Percentiles rank a stretch among this genome's conserved stretches.
Evolutionary conservation across 2,888 invertebrate species (phyloP).

Genomic region (Listrodromus nycthemerus): DNA sequence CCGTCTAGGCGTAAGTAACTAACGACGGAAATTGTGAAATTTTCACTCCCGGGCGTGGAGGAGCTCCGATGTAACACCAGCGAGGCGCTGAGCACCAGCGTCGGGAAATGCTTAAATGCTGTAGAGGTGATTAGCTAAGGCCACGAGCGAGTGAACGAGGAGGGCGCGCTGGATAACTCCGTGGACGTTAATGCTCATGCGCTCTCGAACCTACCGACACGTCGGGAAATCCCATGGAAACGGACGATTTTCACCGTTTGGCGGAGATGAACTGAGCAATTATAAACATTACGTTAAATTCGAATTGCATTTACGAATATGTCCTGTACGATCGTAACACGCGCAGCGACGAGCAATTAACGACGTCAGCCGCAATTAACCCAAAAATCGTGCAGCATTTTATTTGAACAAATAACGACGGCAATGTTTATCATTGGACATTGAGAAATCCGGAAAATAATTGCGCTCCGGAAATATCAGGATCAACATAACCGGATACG

Average conservation of each 20-base stretch:
- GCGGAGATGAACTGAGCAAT: conserved; percentile 5
- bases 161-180: conserved; percentile 53
- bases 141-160: conserved; percentile 43
- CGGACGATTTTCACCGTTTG: conserved; percentile 15
- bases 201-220: conserved; percentile 19
- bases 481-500: conserved; percentile 22
- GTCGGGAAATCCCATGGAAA: conserved; percentile 39
- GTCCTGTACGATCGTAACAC: background rate
- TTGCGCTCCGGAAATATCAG: conserved; percentile 22
- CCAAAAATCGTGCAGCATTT: conserved; percentile 1
- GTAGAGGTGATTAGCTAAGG: conserved; percentile 64
- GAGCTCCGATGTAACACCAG: conserved; percentile 24
- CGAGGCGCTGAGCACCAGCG: conserved; percentile 35
- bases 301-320: conserved; percentile 3
- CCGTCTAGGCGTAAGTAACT: conserved; percentile 69
- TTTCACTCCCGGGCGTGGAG: conserved; percentile 31
- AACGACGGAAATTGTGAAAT: conserved; percentile 68
- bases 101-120: conserved; percentile 58
- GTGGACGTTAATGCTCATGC: conserved; percentile 48
- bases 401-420: conserved; percentile 23
- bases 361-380: conserved; percentile 7
- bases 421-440: background rate
- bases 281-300: conserved; percentile 21
- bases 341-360: background rate
- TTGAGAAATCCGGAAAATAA: conserved; percentile 5